phyloP scores from a whole-genome alignment of 2,113 vertebrate genomes.

The Rhinolophus sinicus region DNA sequence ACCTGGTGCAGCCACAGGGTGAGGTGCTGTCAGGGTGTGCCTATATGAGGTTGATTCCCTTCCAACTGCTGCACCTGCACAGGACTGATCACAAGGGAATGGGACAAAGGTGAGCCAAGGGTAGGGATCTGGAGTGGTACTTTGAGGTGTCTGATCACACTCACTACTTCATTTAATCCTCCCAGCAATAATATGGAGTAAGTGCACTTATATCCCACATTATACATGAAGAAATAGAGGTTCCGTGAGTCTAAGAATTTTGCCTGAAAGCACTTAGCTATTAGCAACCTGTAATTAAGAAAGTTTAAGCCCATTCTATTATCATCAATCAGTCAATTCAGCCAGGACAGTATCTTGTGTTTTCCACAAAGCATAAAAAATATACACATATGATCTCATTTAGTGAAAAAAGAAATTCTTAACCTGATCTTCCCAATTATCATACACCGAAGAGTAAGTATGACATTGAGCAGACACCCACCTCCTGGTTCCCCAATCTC shows the following conservation, averaged over 20 bases:
- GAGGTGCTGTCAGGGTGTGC: rapidly evolving
- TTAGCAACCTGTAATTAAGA: not conserved
- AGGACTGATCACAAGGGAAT: not conserved
- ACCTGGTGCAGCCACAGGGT: too few relatives aligned
- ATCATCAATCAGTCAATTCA: not conserved
- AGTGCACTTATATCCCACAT: not conserved
- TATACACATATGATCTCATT: not conserved
- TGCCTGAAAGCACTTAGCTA: not conserved
- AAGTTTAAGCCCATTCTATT: not conserved
- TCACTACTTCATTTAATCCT: not conserved
- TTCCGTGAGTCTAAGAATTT: not conserved
- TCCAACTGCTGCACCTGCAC: not conserved
- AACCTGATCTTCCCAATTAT: not conserved
- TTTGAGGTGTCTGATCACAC: not conserved
- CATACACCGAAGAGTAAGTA: not conserved
- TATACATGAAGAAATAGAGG: not conserved
- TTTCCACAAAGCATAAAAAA: not conserved
- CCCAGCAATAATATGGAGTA: not conserved
- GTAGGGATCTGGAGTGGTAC: not conserved
- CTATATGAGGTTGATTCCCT: not conserved
- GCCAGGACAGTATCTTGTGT: not conserved
- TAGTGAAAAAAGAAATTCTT: not conserved
- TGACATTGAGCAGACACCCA: not conserved
- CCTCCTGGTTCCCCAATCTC: not conserved
- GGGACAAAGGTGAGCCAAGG: not conserved